Evolutionary conservation across 2,888 invertebrate species (phyloP).

Genomic region (Adelphocoris suturalis): DNA sequence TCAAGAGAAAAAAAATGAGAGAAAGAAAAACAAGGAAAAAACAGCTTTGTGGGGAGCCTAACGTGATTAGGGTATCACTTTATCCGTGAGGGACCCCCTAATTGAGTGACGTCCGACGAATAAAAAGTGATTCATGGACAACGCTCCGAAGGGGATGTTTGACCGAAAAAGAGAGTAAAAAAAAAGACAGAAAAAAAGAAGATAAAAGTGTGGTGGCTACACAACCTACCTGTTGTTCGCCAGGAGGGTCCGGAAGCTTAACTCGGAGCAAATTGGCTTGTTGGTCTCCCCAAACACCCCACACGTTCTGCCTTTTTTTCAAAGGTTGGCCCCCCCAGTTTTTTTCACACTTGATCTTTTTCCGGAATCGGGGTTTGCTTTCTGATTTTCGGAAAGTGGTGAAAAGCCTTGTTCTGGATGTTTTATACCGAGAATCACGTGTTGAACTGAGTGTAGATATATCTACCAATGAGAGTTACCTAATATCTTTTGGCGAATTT

Average conservation of each 20-base stretch:
- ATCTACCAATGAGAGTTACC: too few relatives aligned
- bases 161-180: not conserved
- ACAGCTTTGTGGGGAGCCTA: not conserved
- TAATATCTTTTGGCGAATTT: too few relatives aligned
- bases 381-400: too few relatives aligned
- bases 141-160: not conserved
- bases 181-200: not conserved
- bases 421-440: too few relatives aligned
- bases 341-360: not conserved
- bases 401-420: too few relatives aligned
- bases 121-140: slow-evolving; percentile 31
- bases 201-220: not conserved
- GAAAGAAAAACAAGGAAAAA: not conserved
- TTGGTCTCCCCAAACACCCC: slow-evolving; percentile 9
- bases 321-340: not conserved
- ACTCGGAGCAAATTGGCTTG: slow-evolving; percentile 36
- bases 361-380: not conserved
- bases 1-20: not conserved
- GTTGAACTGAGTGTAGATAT: too few relatives aligned
- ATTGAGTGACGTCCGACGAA: slow-evolving; percentile 36
- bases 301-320: slow-evolving; percentile 1
- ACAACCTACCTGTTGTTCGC: not conserved
- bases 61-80: slow-evolving; percentile 32
- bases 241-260: slow-evolving; percentile 27
- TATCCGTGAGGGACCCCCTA: slow-evolving; percentile 30